Evolutionary conservation across 53 echinoderm and acorn worm species (phyloP).

Genomic region (Zoroaster sp.): DNA sequence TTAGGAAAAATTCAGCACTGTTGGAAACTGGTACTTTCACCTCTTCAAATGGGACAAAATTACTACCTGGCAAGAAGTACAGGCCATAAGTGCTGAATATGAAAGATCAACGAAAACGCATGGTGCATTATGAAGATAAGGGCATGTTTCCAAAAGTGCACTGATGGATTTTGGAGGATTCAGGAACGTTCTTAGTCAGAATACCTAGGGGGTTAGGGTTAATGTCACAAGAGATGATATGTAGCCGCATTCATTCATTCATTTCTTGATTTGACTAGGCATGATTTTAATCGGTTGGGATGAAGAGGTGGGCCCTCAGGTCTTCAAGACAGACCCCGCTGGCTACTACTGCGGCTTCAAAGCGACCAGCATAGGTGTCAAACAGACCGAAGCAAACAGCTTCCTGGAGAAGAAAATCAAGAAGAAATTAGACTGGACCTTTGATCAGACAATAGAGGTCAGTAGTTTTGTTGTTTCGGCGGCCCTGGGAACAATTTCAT

Average conservation of each 20-base stretch:
- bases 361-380: conserved; percentile 94
- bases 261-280: conserved; percentile 60
- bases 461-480: background rate
- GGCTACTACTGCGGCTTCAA: conserved; percentile 99
- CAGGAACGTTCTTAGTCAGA: too few relatives aligned
- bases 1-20: too few relatives aligned
- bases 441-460: conserved; percentile 91
- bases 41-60: too few relatives aligned
- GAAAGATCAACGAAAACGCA: too few relatives aligned
- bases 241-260: background rate
- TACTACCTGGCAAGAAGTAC: too few relatives aligned
- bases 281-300: conserved; percentile 94
- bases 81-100: too few relatives aligned
- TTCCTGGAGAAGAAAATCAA: conserved; percentile 99
- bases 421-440: conserved; percentile 91
- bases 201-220: too few relatives aligned
- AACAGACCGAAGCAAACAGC: conserved; percentile 99
- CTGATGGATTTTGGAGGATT: too few relatives aligned
- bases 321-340: conserved; percentile 95
- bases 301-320: conserved; percentile 90
- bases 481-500: background rate
- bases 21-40: too few relatives aligned
- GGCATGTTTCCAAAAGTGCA: too few relatives aligned
- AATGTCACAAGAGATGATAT: too few relatives aligned
- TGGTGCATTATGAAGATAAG: too few relatives aligned